Evolutionary conservation across 1,140 invertebrate genomes (phyloP).

Genomic region (Heliconius congener): DNA sequence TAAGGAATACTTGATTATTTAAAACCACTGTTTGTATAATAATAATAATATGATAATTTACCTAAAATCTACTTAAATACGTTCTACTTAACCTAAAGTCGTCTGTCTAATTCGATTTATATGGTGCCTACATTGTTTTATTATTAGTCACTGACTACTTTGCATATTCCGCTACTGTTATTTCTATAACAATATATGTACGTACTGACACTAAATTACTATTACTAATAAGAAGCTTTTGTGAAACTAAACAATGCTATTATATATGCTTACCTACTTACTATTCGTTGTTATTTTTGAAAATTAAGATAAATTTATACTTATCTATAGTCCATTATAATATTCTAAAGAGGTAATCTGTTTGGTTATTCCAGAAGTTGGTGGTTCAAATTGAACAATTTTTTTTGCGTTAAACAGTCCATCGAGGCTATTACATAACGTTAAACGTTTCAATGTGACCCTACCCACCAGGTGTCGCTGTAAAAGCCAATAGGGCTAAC

Average conservation of each 20-base stretch:
- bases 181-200: slow-evolving; percentile 16
- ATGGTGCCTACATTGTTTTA: slow-evolving; percentile 31
- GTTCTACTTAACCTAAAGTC: background rate
- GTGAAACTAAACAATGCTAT: background rate
- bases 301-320: background rate
- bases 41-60: background rate
- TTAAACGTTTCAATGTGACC: no score
- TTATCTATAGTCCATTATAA: no score
- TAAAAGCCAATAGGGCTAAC: no score
- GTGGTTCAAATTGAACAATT: no score
- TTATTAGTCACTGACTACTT: slow-evolving; percentile 41
- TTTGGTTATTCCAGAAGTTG: no score
- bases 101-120: slow-evolving; percentile 19
- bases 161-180: slow-evolving; percentile 11
- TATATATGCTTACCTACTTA: background rate
- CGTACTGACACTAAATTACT: background rate
- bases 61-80: background rate
- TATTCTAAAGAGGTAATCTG: no score
- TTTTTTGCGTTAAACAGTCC: no score
- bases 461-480: no score
- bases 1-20: no score
- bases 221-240: background rate
- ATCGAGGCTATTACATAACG: no score
- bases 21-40: no score
- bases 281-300: background rate